These are phyloP conservation scores for Neomonachus schauinslandi DNA, from an alignment of 2,113 vertebrate species.

Conservation along the genomic window DNA sequence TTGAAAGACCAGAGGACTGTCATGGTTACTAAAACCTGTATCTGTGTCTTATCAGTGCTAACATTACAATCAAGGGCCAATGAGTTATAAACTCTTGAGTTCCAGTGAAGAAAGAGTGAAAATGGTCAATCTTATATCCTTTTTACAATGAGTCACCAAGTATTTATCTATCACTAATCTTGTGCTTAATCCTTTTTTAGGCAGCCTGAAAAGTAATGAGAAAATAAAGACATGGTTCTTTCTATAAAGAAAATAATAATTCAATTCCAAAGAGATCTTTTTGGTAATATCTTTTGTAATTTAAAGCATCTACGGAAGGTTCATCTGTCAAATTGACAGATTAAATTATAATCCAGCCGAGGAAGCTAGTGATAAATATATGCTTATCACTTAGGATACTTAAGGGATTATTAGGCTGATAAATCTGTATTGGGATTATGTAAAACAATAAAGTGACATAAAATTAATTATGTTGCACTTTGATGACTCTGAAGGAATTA, in stretches of 20 bases:
- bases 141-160: slow-evolving; percentile 44
- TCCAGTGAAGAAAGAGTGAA: slow-evolving; percentile 12
- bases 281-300: slow-evolving; percentile 36
- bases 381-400: not conserved
- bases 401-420: slow-evolving; percentile 17
- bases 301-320: not conserved
- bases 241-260: slow-evolving; percentile 33
- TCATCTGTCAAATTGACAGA: slow-evolving; percentile 46
- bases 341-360: slow-evolving; percentile 53
- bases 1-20: not conserved
- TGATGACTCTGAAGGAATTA: not conserved
- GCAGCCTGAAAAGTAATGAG: not conserved
- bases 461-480: slow-evolving; percentile 16
- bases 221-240: not conserved
- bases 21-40: not conserved
- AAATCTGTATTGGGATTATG: slow-evolving; percentile 10
- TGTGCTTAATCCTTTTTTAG: slow-evolving; percentile 17
- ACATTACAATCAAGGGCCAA: not conserved
- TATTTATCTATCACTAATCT: slow-evolving; percentile 53
- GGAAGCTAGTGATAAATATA: slow-evolving; percentile 22
- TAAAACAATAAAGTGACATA: slow-evolving; percentile 19
- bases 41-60: not conserved
- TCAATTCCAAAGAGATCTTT: slow-evolving; percentile 47
- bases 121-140: slow-evolving; percentile 19
- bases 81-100: slow-evolving; percentile 32